Evolutionary conservation across 2,888 invertebrate genomes (phyloP).

Genomic region (Archaeoteleia sp.): DNA sequence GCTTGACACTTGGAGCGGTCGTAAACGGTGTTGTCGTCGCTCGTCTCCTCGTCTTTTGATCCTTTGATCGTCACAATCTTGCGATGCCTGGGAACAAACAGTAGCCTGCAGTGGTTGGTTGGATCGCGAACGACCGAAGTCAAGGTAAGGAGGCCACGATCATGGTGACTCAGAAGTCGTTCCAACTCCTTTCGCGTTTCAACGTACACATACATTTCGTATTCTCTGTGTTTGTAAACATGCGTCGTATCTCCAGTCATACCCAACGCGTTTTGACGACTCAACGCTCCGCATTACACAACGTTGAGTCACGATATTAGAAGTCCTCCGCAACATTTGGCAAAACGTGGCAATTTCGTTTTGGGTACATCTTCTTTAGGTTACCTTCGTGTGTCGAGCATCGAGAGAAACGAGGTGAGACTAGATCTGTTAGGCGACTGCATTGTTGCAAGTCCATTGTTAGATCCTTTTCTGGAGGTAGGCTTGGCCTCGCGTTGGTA

Average conservation of each 20-base stretch:
- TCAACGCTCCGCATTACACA: no score
- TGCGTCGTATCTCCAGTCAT: not conserved
- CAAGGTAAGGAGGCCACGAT: slow-evolving; percentile 69
- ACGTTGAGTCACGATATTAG: no score
- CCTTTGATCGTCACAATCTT: slow-evolving; percentile 63
- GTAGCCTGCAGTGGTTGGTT: slow-evolving; percentile 54
- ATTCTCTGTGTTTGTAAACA: slow-evolving; percentile 11
- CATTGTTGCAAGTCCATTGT: slow-evolving; percentile 69
- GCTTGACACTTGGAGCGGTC: slow-evolving; percentile 54
- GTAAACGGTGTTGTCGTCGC: slow-evolving; percentile 57
- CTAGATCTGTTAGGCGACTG: slow-evolving; percentile 51
- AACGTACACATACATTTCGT: slow-evolving; percentile 6
- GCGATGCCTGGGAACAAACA: slow-evolving; percentile 61
- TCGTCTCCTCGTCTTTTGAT: slow-evolving; percentile 57
- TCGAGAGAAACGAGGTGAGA: slow-evolving; percentile 20
- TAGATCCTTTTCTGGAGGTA: slow-evolving; percentile 61
- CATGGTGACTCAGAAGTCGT: slow-evolving; percentile 51
- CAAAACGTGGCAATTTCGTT: no score
- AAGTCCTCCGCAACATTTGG: no score
- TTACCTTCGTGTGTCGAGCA: not conserved
- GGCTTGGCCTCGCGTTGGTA: slow-evolving; percentile 68
- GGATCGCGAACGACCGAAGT: slow-evolving; percentile 60
- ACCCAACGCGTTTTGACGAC: not conserved
- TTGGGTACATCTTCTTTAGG: not conserved
- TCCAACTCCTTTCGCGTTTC: slow-evolving; percentile 33